Percentiles rank a stretch among this genome's conserved stretches.
phyloP scores from a whole-genome alignment of 2,113 vertebrate species.

The Tricholaema leucomelas region DNA sequence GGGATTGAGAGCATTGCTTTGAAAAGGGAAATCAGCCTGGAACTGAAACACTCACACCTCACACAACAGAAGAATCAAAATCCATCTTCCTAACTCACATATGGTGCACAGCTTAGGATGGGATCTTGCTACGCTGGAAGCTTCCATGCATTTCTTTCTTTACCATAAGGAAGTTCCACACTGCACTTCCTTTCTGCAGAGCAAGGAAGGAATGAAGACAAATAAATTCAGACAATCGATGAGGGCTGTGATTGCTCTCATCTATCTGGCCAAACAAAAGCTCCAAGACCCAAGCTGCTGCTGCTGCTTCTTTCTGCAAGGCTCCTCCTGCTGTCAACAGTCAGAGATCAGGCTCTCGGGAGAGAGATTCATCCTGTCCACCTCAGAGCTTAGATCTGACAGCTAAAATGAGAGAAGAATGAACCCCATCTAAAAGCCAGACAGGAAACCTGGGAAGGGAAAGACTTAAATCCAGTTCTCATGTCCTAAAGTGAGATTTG shows the following conservation, averaged over 20 bases:
- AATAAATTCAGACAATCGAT: not conserved
- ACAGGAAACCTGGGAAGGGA: constrained; percentile 34
- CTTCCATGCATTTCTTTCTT: constrained; percentile 18
- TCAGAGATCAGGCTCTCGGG: constrained; percentile 26
- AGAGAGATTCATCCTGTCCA: constrained; percentile 52
- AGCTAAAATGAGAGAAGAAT: constrained; percentile 21
- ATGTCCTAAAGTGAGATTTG: constrained; percentile 44
- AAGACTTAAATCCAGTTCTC: constrained; percentile 30
- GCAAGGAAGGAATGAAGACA: not conserved
- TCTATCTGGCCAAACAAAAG: not conserved
- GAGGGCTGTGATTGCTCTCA: not conserved
- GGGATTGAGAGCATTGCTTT: not conserved
- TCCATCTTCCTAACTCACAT: not conserved
- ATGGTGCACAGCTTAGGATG: not conserved
- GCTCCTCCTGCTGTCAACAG: constrained; percentile 55
- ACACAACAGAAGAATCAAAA: not conserved
- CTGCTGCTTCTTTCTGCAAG: not conserved
- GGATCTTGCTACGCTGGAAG: not conserved
- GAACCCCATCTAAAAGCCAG: not conserved
- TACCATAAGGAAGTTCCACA: not conserved
- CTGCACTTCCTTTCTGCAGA: not conserved
- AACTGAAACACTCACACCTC: not conserved
- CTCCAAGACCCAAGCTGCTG: not conserved
- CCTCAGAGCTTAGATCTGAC: constrained; percentile 39
- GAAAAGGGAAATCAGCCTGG: not conserved